phyloP scores from a whole-genome alignment of 2,888 invertebrate species.

The Blastobasis adustella region DNA sequence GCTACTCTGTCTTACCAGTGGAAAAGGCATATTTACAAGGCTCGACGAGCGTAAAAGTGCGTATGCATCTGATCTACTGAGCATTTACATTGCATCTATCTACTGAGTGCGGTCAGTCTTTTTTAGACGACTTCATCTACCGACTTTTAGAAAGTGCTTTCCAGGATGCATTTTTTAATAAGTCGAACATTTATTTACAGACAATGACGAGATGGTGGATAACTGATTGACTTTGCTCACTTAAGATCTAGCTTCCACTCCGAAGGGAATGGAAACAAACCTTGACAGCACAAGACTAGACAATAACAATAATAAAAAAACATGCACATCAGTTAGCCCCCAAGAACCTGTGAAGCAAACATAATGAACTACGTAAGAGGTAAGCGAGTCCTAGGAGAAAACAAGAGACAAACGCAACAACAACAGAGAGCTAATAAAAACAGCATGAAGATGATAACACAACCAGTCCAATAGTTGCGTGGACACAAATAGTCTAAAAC shows the following conservation, averaged over 20 bases:
- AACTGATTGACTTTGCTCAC: conserved; percentile 2
- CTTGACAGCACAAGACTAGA: too few species aligned
- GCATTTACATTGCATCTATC: conserved; percentile 34
- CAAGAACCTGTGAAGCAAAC: conserved; percentile 36
- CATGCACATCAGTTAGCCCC: conserved; percentile 11
- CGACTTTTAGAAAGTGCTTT: conserved; percentile 7
- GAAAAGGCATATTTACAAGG: conserved; percentile 15
- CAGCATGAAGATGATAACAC: conserved; percentile 56
- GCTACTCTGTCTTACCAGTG: too few species aligned
- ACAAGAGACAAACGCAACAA: conserved; percentile 42
- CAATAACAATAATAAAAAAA: too few species aligned
- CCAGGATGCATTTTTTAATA: conserved; percentile 1
- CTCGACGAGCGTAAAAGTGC: conserved; percentile 14
- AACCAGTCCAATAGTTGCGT: conserved; percentile 60
- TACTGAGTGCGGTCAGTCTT: conserved; percentile 29
- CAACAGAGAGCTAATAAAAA: conserved; percentile 47
- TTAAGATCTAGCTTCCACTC: not conserved
- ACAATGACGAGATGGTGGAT: not conserved
- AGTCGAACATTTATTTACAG: conserved; percentile 11
- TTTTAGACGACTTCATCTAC: conserved; percentile 10
- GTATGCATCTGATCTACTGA: conserved; percentile 25
- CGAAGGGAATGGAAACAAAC: not conserved
- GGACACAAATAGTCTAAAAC: conserved; percentile 30
- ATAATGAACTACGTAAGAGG: conserved; percentile 31
- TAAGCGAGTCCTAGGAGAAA: conserved; percentile 41